Percentiles rank a stretch among this genome's conserved stretches.
phyloP scores from a whole-genome alignment of 2,113 vertebrate species.

The Rhipidura dahli region DNA sequence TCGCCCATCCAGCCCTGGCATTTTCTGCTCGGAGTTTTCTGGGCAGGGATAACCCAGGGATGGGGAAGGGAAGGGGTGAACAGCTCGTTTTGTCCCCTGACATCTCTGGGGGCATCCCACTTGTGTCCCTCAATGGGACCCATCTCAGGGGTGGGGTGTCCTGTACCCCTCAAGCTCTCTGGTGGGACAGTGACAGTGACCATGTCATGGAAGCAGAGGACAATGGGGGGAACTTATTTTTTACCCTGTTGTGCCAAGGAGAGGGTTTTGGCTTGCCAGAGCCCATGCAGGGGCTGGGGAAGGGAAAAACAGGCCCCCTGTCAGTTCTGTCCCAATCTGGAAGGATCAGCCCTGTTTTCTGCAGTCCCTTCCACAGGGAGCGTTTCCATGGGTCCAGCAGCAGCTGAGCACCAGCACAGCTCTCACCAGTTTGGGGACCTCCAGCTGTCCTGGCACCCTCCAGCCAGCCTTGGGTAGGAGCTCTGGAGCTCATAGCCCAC shows the following conservation, averaged over 20 bases:
- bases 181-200: background rate
- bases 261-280: background rate
- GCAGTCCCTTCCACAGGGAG: background rate
- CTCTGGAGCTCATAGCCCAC: fast-evolving
- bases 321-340: background rate
- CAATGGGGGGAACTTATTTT: fast-evolving
- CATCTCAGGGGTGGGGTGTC: background rate
- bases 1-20: background rate
- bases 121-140: fast-evolving
- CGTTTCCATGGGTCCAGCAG: fast-evolving
- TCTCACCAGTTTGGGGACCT: background rate
- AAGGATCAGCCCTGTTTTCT: background rate
- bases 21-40: background rate
- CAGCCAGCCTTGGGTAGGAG: background rate
- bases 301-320: fast-evolving
- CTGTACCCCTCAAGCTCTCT: fast-evolving
- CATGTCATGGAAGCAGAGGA: background rate
- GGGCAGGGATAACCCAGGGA: background rate
- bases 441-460: background rate
- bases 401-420: background rate
- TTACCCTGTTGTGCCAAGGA: background rate
- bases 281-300: background rate
- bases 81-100: background rate
- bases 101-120: background rate
- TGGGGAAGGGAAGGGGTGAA: background rate